Evolutionary conservation across 2,113 vertebrate species (phyloP), one percentile per base, ranked within the genome.

Genomic region (Eupsittula cactorum): DNA sequence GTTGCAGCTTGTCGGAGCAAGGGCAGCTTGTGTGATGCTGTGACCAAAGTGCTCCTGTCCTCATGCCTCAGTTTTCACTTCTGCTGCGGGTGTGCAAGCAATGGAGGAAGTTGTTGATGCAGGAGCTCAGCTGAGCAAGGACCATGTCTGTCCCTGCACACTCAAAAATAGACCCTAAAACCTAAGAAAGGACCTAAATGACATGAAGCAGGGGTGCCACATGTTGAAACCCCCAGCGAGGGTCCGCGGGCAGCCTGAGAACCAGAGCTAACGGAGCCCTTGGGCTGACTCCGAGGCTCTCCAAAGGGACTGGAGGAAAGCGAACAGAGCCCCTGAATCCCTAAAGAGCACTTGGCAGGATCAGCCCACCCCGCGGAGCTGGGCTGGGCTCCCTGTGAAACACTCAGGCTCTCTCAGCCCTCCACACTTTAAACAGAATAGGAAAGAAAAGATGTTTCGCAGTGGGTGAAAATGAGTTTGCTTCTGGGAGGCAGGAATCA

Each of bases 401-500:
- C 62, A 55, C 67, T 37, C 0, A 0, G 27, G 82, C 42, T 93
- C 92, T 74, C 90, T 37, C 55, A 52, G 27, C 65, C 44, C 70
- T 23, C n/a, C 68, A n/a, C 41, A 59, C 49, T 62, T 24, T 1
- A 13, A 65, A 41, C 13, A 24, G 62, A 20, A 67, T 63, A 52
- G 3, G 33, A 59, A 52, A 78, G 37, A 79, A 74, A 94, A 90
- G 14, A 29, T 33, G 25, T 69, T 88, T 97, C 94, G 83, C 16
- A 8, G 89, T 47, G 80, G 59, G 93, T 83, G 87, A 90, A 90
- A 92, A 83, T 71, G 17, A 94, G 53, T 81, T 94, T 82, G 80
- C 88, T 92, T 82, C 95, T 49, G 50, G 52, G 92, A 94, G 93
- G 90, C 57, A 80, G 59, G 73, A 90, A 93, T 95, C 88, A 73